Base-by-base conservation (phyloP, 2,888 invertebrate species). In the Hyles lineata region DNA sequence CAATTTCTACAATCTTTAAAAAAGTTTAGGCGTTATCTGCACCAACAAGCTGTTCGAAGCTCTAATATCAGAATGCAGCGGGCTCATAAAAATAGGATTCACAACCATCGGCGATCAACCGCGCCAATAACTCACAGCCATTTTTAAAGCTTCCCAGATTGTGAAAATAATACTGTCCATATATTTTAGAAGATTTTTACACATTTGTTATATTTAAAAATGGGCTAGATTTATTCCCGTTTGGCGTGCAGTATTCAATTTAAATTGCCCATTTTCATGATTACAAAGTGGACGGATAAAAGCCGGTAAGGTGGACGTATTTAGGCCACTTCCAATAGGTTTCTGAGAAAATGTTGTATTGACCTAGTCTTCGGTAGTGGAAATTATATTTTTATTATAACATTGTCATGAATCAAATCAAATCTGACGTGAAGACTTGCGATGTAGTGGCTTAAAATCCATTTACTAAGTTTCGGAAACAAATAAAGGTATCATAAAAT, bases 21-120 rank as follows among this genome's bases (percentile, higher is more conserved):
- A 52, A 70, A 55, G 50, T 70, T 55, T 55, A 55, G 52, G 43
- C 29, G 25, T 70, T 55, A 55, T 55, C 70, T 70, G 25, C 50
- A 52, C 55, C 52, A 23, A 69, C 52, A 23, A 29, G 70, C 23
- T 69, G 23, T 50, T 70, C 70, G 50, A n/a, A 29, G 23, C 70
- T 55, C 55, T 55, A 58, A 58, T 70, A 70, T 70, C 58, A 70
- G n/a, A 32, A 55, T 17, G 35, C 29, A 21, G 29, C 32, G 32
- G n/a, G 52, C 21, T 70, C 70, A 58, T 70, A 70, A 70, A 70
- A 70, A 58, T 70, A 70, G 70, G 70, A 70, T 70, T 70, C 29
- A 70, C 58, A 59, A 19, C 70, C 32, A 21, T 55, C 32, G 32
- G 70, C 70, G 58, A 58, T 58, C 58, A 32, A 70, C 32, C 70